These are phyloP conservation scores for Phoxinus dragarum DNA, from an alignment of 2,797 vertebrate genomes.

Conservation along the genomic window DNA sequence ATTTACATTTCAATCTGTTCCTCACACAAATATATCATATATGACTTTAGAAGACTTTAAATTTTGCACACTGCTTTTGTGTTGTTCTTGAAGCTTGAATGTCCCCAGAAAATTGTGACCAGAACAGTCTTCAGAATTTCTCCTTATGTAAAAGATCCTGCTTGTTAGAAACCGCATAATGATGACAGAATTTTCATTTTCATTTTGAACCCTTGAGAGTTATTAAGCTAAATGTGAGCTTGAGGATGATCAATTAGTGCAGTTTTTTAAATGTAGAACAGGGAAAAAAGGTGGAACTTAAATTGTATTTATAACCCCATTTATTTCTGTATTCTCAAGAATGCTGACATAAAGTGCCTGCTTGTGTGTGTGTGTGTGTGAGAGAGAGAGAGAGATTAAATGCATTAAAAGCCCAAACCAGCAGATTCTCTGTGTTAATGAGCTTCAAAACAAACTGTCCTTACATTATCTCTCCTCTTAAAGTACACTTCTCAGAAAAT, in stretches of 20 bases:
- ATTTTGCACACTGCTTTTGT: not conserved
- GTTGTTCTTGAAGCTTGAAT: not conserved
- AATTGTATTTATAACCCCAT: not conserved
- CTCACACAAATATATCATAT: not conserved
- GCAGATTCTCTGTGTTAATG: slow-evolving; percentile 5
- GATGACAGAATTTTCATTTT: not conserved
- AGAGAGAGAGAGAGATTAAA: not conserved
- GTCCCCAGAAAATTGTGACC: not conserved
- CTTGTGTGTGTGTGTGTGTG: not conserved
- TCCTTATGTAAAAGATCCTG: not conserved
- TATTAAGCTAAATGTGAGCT: not conserved
- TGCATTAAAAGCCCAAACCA: not conserved
- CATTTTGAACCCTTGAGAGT: not conserved
- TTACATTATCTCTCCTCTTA: not conserved
- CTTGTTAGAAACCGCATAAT: not conserved
- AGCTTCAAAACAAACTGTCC: not conserved
- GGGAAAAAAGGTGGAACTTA: not conserved
- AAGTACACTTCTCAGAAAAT: not conserved
- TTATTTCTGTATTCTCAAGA: not conserved
- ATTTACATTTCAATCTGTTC: not conserved
- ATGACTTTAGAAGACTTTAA: not conserved
- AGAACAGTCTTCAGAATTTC: no score
- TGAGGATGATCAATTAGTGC: not conserved
- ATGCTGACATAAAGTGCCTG: not conserved
- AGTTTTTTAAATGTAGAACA: not conserved